phyloP scores from a whole-genome alignment of 2,113 vertebrate genomes.

The Felis chaus region DNA sequence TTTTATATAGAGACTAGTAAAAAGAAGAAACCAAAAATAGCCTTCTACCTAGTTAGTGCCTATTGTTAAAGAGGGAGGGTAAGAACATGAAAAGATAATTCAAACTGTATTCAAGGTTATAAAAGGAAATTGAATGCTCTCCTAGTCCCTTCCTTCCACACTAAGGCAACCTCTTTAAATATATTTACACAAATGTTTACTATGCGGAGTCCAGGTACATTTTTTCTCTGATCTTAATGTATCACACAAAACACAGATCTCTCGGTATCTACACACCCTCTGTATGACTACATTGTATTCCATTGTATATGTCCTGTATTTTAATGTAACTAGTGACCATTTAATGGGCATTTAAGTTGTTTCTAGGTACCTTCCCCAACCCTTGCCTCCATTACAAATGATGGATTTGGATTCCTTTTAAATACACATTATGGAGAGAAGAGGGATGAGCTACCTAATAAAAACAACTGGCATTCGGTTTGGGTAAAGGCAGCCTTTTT shows the following conservation, averaged over 20 bases:
- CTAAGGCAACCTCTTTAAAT: not conserved
- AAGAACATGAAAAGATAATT: not conserved
- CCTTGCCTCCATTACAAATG: not conserved
- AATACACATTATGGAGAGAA: not conserved
- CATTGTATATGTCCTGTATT: not conserved
- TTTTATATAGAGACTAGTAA: not conserved
- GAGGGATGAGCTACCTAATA: not conserved
- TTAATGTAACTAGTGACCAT: not conserved
- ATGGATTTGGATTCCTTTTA: not conserved
- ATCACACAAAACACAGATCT: not conserved
- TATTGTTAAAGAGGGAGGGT: not conserved
- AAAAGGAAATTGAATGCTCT: not conserved
- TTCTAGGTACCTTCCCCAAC: not conserved
- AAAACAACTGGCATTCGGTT: not conserved
- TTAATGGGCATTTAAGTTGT: not conserved
- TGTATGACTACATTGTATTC: not conserved
- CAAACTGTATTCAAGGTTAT: not conserved
- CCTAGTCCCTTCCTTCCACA: not conserved
- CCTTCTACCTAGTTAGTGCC: not conserved
- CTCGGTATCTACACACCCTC: not conserved
- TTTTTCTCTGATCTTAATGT: not conserved
- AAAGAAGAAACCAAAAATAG: slow-evolving; percentile 28
- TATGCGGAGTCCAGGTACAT: not conserved
- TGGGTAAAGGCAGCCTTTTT: not conserved
- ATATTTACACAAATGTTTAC: not conserved